Evolutionary conservation across 2,888 invertebrate species (phyloP), one percentile per base, ranked within the genome.

Genomic region (Pseudeuparius sepicola): DNA sequence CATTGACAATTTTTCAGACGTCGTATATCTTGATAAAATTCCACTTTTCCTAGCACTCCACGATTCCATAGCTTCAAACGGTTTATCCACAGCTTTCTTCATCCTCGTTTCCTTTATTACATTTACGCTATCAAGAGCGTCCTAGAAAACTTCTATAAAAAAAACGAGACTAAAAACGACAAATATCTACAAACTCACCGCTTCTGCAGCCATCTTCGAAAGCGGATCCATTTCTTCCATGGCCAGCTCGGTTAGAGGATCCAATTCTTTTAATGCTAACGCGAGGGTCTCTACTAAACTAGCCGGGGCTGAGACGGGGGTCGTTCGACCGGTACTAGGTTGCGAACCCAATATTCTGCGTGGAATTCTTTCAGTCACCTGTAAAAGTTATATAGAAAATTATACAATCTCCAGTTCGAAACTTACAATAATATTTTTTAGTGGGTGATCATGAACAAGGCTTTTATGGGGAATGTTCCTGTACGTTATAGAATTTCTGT

Each of bases 1-100:
- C 45, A 94, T 87, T 1, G 88, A 85, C 15, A 97, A 64, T 57
- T 89, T 92, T 61, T 94, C 93, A 7, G 85, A 87, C 33, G 96
- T 96, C 17, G 90, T 94, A 53, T 84, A 96, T 60, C 85, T 86
- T 47, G 75, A 80, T 7, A 96, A 68, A 54, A 97, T 92, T n/a
- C 69, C 68, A 27, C 73, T 58, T 44, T 84, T 77, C 51, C 80
- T 78, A 2, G 70, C 61, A 43, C 68, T 70, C 96, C 96, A 97
- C 9, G 81, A 77, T 55, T 83, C 80, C 43, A 78, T 64, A 50
- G 55, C 45, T 16, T 14, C 11, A 30, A 40, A 41, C 17, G 25
- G 17, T 39, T 41, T 40, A 27, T 47, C 55, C 12, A 51, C 53
- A 24, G 38, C 45, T 40, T 50, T 50, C 45, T 47, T 20, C 20